phyloP scores from a whole-genome alignment of 35 echinoderm and acorn worm species.

The Lytechinus variegatus region DNA sequence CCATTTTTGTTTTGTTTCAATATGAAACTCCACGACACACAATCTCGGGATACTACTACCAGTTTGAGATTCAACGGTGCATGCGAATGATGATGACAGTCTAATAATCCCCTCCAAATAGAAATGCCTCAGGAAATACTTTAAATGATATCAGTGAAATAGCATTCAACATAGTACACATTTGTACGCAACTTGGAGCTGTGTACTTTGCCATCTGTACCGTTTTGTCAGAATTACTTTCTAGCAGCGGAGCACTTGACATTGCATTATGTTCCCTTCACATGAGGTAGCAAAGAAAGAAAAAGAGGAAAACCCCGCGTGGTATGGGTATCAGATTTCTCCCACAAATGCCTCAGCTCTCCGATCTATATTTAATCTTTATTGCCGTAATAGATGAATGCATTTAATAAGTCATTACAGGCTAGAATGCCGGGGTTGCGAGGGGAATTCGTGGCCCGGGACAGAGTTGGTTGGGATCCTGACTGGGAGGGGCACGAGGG shows the following conservation, averaged over 20 bases:
- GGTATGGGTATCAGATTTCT: slow-evolving; percentile 3
- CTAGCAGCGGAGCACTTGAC: not conserved
- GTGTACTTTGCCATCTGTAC: not conserved
- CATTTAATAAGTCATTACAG: slow-evolving; percentile 46
- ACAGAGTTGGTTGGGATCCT: not conserved
- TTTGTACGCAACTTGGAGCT: too few relatives aligned
- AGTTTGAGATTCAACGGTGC: too few relatives aligned
- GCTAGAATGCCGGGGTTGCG: not conserved
- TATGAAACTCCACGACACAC: too few relatives aligned
- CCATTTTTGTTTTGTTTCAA: too few relatives aligned
- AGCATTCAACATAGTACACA: too few relatives aligned
- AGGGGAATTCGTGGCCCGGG: not conserved
- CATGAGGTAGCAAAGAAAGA: not conserved
- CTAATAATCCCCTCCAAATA: too few relatives aligned
- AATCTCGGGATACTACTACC: too few relatives aligned
- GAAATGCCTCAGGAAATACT: too few relatives aligned
- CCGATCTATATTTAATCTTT: slow-evolving; percentile 30
- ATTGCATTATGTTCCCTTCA: not conserved
- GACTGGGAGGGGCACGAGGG: not conserved
- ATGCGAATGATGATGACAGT: too few relatives aligned
- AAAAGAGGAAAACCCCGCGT: not conserved
- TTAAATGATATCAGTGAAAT: too few relatives aligned
- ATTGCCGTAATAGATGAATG: slow-evolving; percentile 13
- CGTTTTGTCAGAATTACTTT: not conserved
- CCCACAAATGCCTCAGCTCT: not conserved